Conservation (phyloP, 2,113 vertebrate species). For the Pollachius pollachius region DNA sequence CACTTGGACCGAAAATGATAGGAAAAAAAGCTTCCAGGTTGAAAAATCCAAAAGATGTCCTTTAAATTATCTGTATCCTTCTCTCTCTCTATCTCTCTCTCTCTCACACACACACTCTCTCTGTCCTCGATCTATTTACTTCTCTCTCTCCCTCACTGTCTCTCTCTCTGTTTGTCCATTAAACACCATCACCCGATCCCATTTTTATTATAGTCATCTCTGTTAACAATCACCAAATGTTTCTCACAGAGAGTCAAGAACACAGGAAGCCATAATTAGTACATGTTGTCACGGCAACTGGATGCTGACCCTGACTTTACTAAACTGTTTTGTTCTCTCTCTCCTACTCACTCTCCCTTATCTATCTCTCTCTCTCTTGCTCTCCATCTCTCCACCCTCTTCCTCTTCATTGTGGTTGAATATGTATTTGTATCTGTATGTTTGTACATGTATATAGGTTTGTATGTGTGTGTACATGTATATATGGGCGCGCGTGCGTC, state of each 20-base stretch:
- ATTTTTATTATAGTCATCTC: too few species aligned
- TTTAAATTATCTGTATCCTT: too few species aligned
- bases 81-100: too few species aligned
- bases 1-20: too few species aligned
- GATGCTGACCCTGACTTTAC: conserved; percentile 28
- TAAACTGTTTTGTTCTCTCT: conserved; percentile 25
- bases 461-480: background rate
- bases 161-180: too few species aligned
- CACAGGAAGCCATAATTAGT: conserved; percentile 50
- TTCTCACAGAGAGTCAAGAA: background rate
- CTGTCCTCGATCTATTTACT: too few species aligned
- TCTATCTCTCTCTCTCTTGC: conserved; percentile 3
- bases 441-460: background rate
- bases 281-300: conserved; percentile 59
- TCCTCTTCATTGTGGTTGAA: background rate
- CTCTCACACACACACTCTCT: too few species aligned
- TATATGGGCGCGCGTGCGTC: background rate
- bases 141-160: too few species aligned
- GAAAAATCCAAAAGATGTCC: too few species aligned
- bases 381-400: too few species aligned
- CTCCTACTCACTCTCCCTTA: background rate
- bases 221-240: background rate
- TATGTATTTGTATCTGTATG: background rate
- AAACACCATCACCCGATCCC: too few species aligned
- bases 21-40: too few species aligned